A percentile compares a stretch with the other conserved stretches of the same genome.
Conservation (phyloP, 1,140 invertebrate genomes). For the Zaprionus kolodkinae region DNA sequence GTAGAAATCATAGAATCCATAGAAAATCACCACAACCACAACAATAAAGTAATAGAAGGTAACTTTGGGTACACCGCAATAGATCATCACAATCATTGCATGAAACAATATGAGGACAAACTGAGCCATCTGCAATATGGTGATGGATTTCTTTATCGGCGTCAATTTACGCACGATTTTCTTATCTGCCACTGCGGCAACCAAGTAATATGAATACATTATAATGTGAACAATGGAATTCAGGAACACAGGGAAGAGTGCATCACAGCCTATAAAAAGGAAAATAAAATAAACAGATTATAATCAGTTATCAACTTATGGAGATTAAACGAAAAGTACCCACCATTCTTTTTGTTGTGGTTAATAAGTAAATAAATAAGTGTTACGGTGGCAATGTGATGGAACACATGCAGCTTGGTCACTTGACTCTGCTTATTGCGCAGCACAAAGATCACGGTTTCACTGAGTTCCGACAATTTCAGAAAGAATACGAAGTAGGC, state of each 20-base stretch:
- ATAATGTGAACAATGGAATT: constrained; percentile 91
- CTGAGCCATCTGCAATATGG: constrained; percentile 86
- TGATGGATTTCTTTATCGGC: constrained; percentile 84
- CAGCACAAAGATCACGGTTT: constrained; percentile 92
- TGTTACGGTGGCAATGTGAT: constrained; percentile 89
- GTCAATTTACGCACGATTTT: constrained; percentile 61
- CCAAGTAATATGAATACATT: constrained; percentile 94
- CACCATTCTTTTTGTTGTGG: constrained; percentile 58
- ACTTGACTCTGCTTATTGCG: constrained; percentile 91
- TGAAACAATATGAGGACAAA: constrained; percentile 87
- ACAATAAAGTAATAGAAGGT: constrained; percentile 85
- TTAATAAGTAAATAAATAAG: constrained; percentile 91
- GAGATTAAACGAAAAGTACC: neutral
- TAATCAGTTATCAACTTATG: neutral
- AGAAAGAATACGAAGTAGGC: constrained; percentile 85
- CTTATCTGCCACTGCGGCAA: constrained; percentile 89
- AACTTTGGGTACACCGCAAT: constrained; percentile 41
- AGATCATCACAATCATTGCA: constrained; percentile 67
- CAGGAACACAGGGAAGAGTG: constrained; percentile 90
- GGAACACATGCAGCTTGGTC: constrained; percentile 90
- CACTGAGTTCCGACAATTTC: constrained; percentile 88
- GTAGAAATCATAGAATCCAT: constrained; percentile 90
- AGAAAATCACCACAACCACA: constrained; percentile 88
- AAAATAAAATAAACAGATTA: neutral
- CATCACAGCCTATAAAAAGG: constrained; percentile 88